Base-by-base conservation (phyloP, 1,140 invertebrate genomes). In the Temnothorax curvispinosus region DNA sequence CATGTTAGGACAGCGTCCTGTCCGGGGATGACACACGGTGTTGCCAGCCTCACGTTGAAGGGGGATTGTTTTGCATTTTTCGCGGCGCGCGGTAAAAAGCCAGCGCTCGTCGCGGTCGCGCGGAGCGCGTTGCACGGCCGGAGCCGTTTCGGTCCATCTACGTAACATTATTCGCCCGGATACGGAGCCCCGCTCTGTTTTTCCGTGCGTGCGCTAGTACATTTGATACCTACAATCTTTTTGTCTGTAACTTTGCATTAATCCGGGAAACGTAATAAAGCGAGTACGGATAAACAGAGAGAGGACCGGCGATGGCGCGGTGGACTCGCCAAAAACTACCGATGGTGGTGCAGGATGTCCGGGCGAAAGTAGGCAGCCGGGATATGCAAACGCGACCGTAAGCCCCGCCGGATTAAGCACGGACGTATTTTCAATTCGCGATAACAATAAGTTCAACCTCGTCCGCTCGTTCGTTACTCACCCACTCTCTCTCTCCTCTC, bases 351-450 rank as follows among this genome's bases (percentile, higher is more conserved):
- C 74, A n/a, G 84, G 67, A 69, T 67, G 75, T 82, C 52, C 54
- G 64, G 35, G 54, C 52, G 21, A 74, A 88, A 72, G 87, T 69
- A 85, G 78, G 35, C 35, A 60, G 62, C 58, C 32, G 52, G 44
- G n/a, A 80, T 86, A 71, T 84, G 86, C 67, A 89, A 75, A 89
- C 76, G 67, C 76, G 62, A 85, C 85, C 65, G 62, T 75, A 89
- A 87, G 75, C 74, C 71, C 88, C 60, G 35, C 58, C 41, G 88
- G 88, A 93, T 93, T 93, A 93, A 94, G 87, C 89, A 74, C 74
- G 80, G 67, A 86, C 89, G 90, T 93, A 93, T 93, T 94, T 94
- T 93, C 92, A 93, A 94, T 94, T 92, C 91, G 88, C 92, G 88
- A 92, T 92, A 92, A 89, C 91, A 92, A 93, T 94, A 94, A 93